A percentile compares a stretch with the other conserved stretches of the same genome.
Evolutionary conservation across 2,888 invertebrate genomes (phyloP).

Genomic region (Leptothorax acervorum): DNA sequence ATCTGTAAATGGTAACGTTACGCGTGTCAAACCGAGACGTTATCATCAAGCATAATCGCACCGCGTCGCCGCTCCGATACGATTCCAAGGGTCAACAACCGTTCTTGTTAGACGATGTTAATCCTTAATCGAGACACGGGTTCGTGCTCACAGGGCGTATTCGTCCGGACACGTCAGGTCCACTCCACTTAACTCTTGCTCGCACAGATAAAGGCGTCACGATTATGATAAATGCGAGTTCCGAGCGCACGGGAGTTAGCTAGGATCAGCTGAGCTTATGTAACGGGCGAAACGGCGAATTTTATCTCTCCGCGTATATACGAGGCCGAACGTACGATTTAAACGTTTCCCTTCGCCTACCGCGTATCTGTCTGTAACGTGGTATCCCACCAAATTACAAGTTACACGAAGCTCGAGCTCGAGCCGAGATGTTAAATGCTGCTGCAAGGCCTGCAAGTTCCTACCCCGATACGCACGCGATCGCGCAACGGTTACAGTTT

Average conservation of each 20-base stretch:
- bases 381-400: conserved; percentile 42
- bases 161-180: conserved; percentile 42
- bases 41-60: conserved; percentile 10
- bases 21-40: not conserved
- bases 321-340: conserved; percentile 8
- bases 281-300: conserved; percentile 2
- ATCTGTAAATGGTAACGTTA: conserved; percentile 9
- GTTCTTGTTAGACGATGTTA: conserved; percentile 30
- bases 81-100: conserved; percentile 37
- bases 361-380: not conserved
- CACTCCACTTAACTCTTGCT: conserved; percentile 28
- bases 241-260: not conserved
- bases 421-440: conserved; percentile 35
- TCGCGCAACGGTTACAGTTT: conserved; percentile 20
- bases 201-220: conserved; percentile 39
- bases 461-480: conserved; percentile 43
- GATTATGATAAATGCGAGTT: conserved; percentile 52
- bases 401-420: conserved; percentile 40
- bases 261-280: not conserved
- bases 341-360: not conserved
- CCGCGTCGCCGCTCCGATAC: not conserved
- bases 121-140: conserved; percentile 42
- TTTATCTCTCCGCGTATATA: conserved; percentile 21
- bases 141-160: conserved; percentile 49
- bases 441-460: conserved; percentile 39